phyloP scores from a whole-genome alignment of 2,888 invertebrate genomes.

The Plebejus melissa region DNA sequence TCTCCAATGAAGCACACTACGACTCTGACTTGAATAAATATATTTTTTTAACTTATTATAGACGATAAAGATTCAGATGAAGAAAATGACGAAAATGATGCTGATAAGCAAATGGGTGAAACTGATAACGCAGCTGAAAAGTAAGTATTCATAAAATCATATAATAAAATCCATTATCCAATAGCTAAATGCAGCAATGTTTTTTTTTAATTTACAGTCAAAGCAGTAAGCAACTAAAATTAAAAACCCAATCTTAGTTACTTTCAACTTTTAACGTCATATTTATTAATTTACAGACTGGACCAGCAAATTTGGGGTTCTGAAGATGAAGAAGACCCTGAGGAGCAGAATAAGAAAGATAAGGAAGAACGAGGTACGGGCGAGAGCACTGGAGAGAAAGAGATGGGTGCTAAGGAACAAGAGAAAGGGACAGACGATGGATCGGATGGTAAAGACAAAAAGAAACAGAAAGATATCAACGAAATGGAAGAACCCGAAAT shows the following conservation, averaged over 20 bases:
- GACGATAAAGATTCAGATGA: conserved; percentile 80
- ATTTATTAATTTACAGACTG: conserved; percentile 51
- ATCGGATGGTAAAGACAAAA: conserved; percentile 75
- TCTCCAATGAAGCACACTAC: not conserved
- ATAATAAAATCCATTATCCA: not conserved
- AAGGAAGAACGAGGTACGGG: conserved; percentile 81
- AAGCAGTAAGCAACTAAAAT: no score
- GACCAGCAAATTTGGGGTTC: conserved; percentile 92
- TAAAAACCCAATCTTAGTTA: no score
- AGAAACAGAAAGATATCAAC: conserved; percentile 85
- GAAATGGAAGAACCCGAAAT: conserved; percentile 89
- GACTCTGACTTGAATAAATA: no score
- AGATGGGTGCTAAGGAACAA: conserved; percentile 86
- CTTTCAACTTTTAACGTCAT: not conserved
- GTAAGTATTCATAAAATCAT: conserved; percentile 48
- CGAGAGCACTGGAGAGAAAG: conserved; percentile 82
- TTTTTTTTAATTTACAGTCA: not conserved
- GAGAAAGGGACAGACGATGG: conserved; percentile 78
- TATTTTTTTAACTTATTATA: not conserved
- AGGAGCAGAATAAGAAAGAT: conserved; percentile 74
- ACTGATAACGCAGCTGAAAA: conserved; percentile 92
- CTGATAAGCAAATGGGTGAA: conserved; percentile 98
- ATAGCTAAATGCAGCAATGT: no score
- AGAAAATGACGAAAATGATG: conserved; percentile 86
- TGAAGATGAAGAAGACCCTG: conserved; percentile 86